These are phyloP conservation scores for Pituophis catenifer DNA, from an alignment of 2,113 vertebrate species.

Conservation along the genomic window DNA sequence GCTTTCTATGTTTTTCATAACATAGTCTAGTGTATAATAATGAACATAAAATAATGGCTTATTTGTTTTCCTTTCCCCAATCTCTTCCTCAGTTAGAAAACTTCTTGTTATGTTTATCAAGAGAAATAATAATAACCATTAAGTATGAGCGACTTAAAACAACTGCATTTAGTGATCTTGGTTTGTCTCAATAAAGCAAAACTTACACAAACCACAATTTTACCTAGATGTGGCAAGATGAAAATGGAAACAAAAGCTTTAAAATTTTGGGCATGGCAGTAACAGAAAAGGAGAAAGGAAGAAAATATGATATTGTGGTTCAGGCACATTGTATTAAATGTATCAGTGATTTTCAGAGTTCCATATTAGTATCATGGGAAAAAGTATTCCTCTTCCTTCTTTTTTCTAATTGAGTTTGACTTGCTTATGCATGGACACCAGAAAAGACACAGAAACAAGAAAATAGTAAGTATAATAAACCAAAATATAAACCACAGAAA, in stretches of 20 bases:
- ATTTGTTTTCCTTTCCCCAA: background rate
- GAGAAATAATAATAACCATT: background rate
- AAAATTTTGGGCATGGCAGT: background rate
- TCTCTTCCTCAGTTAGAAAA: background rate
- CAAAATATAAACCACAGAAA: slow-evolving; percentile 66
- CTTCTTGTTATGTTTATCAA: background rate
- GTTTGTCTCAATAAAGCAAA: background rate
- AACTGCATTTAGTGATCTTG: background rate
- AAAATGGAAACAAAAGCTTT: background rate
- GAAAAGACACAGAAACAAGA: slow-evolving; percentile 67
- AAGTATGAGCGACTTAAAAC: background rate
- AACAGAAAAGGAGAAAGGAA: background rate
- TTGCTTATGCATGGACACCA: slow-evolving; percentile 64
- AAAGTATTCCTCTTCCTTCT: slow-evolving; percentile 64
- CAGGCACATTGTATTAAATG: slow-evolving; percentile 16
- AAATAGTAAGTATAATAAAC: slow-evolving; percentile 70
- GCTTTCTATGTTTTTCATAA: background rate
- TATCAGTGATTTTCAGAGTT: slow-evolving; percentile 61
- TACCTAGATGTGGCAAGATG: background rate
- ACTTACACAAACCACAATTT: background rate
- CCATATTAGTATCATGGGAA: slow-evolving; percentile 53
- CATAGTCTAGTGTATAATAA: background rate
- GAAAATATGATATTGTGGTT: background rate
- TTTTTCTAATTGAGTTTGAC: slow-evolving; percentile 69
- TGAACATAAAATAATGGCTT: background rate